phyloP scores from a whole-genome alignment of 2,797 vertebrate species.

The Miichthys miiuy region DNA sequence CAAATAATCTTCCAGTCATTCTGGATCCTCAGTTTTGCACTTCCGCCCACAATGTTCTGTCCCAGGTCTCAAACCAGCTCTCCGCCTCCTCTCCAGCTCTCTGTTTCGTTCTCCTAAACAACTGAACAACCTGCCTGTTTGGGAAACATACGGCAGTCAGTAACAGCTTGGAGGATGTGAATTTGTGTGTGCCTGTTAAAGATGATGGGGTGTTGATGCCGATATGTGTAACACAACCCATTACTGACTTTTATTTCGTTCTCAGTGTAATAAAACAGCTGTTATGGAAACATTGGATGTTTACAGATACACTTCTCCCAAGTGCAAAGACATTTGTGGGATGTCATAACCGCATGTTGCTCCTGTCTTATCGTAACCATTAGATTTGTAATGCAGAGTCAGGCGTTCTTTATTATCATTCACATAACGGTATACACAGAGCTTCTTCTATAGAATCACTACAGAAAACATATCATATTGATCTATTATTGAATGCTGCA shows the following conservation, averaged over 20 bases:
- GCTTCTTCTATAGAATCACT: constrained; percentile 15
- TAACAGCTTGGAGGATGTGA: constrained; percentile 38
- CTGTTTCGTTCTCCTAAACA: constrained; percentile 14
- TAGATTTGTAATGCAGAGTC: constrained; percentile 1
- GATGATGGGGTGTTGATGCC: constrained; percentile 19
- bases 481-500: constrained; percentile 65
- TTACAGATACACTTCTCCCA: constrained; percentile 8
- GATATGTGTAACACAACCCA: constrained; percentile 26
- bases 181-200: neutral
- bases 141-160: constrained; percentile 36
- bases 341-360: constrained; percentile 8
- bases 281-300: constrained; percentile 19
- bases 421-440: constrained; percentile 2
- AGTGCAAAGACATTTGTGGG: neutral
- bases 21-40: constrained; percentile 36
- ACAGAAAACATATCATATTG: constrained; percentile 20
- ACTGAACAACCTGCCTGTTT: constrained; percentile 35
- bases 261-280: constrained; percentile 37
- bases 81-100: constrained; percentile 15
- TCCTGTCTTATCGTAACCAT: constrained; percentile 1
- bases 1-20: constrained; percentile 42
- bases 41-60: constrained; percentile 33
- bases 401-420: constrained; percentile 14
- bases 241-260: constrained; percentile 15
- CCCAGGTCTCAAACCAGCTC: constrained; percentile 32